A percentile compares a stretch with the other conserved stretches of the same genome.
Evolutionary conservation across 2,888 invertebrate genomes (phyloP).

Genomic region (Thumatha senex): DNA sequence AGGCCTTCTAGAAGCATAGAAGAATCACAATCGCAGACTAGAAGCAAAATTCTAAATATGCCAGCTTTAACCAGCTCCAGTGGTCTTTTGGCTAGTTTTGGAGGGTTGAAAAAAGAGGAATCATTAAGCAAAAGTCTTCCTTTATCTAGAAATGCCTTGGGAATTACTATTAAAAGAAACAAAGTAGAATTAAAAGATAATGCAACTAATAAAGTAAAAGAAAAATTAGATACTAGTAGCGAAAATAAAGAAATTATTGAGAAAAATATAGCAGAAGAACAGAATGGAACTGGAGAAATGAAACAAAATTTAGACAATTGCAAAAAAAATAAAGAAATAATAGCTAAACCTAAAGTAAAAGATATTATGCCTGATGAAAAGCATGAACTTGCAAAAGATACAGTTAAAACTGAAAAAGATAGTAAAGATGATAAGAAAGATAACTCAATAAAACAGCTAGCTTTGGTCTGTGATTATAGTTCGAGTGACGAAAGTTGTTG

Average conservation of each 20-base stretch:
- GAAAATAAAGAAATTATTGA: constrained; percentile 2
- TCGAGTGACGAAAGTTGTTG: constrained; percentile 66
- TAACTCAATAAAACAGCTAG: constrained; percentile 32
- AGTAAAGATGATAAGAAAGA: background rate
- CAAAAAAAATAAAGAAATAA: constrained; percentile 4
- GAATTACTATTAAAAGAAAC: constrained; percentile 63
- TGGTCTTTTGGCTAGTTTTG: constrained; percentile 73
- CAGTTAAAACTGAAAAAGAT: constrained; percentile 12
- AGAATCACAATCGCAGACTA: constrained; percentile 78
- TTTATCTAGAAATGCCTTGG: constrained; percentile 65
- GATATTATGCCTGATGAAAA: background rate
- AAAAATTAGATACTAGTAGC: constrained; percentile 1
- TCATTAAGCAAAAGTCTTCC: constrained; percentile 62
- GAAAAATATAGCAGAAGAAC: constrained; percentile 3
- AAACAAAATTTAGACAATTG: constrained; percentile 2
- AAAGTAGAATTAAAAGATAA: constrained; percentile 29
- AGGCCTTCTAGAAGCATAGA: constrained; percentile 85
- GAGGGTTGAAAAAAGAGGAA: constrained; percentile 82
- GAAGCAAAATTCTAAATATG: constrained; percentile 78
- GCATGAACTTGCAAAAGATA: constrained; percentile 11
- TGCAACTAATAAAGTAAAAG: constrained; percentile 7
- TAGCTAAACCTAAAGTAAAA: constrained; percentile 7
- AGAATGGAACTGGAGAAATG: constrained; percentile 5
- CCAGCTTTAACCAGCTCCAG: constrained; percentile 83
- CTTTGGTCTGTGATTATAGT: constrained; percentile 66